Conservation (phyloP, 2,888 invertebrate genomes). For the Ectobius pallidus region DNA sequence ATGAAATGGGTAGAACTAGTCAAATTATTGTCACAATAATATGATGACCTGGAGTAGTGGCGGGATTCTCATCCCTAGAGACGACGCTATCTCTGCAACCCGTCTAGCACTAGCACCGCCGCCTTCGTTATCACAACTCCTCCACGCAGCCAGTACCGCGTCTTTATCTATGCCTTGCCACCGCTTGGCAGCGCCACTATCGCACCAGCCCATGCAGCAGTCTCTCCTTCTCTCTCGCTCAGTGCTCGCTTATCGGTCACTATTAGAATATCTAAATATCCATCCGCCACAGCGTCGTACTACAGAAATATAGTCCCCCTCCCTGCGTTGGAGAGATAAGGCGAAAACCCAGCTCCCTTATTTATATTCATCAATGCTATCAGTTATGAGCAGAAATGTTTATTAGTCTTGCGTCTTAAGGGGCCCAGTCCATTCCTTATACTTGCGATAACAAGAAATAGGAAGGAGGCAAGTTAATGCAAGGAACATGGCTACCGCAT, state of each 20-base stretch:
- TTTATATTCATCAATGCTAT: constrained; percentile 47
- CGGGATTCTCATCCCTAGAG: not conserved
- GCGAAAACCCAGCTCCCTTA: constrained; percentile 40
- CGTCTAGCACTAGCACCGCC: constrained; percentile 35
- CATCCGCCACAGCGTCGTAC: constrained; percentile 45
- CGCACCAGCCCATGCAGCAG: constrained; percentile 43
- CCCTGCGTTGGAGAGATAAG: constrained; percentile 37
- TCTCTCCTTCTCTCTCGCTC: constrained; percentile 24
- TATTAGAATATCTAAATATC: constrained; percentile 53
- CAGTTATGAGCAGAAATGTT: constrained; percentile 46
- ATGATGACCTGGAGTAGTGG: constrained; percentile 7
- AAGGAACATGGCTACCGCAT: constrained; percentile 19
- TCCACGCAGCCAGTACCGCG: constrained; percentile 28
- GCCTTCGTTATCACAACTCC: constrained; percentile 39
- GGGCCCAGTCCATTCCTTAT: constrained; percentile 49
- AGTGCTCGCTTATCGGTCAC: constrained; percentile 48
- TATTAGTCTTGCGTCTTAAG: constrained; percentile 43
- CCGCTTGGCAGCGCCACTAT: constrained; percentile 36
- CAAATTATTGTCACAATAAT: constrained; percentile 17
- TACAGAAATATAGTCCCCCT: constrained; percentile 43
- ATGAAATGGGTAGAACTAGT: constrained; percentile 1
- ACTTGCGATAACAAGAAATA: constrained; percentile 29
- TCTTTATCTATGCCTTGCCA: constrained; percentile 33
- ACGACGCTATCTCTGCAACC: constrained; percentile 38
- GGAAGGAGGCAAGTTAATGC: constrained; percentile 40